Percentiles rank a stretch among this genome's conserved stretches.
Evolutionary conservation across 2,888 invertebrate genomes (phyloP).

Genomic region (Acanthosoma haemorrhoidale): DNA sequence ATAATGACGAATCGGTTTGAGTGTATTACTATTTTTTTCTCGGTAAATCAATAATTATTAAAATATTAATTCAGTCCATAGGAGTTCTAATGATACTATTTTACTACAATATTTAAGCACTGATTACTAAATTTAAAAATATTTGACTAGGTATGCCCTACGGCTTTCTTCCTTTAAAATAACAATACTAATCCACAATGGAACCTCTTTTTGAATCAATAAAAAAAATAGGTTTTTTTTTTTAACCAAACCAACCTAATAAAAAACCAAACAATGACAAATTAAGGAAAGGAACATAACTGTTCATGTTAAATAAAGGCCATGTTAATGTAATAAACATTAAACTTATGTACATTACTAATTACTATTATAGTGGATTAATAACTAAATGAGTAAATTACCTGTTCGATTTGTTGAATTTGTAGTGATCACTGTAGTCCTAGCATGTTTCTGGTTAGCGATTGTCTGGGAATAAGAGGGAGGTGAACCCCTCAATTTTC

Average conservation of each 20-base stretch:
- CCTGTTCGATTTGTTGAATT: slow-evolving; percentile 26
- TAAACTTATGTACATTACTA: neutral
- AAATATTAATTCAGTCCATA: too few relatives aligned
- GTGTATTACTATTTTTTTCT: too few relatives aligned
- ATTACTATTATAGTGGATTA: neutral
- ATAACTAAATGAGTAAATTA: neutral
- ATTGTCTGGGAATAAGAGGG: slow-evolving; percentile 39
- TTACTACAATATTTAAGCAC: too few relatives aligned
- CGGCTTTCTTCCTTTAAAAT: too few relatives aligned
- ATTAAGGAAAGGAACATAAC: neutral
- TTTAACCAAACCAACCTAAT: neutral
- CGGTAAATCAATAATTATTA: too few relatives aligned
- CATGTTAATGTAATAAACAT: neutral
- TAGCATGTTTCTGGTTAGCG: slow-evolving; percentile 34
- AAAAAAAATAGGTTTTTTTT: too few relatives aligned
- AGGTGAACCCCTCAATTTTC: slow-evolving; percentile 39
- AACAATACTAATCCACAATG: too few relatives aligned
- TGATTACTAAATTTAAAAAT: too few relatives aligned
- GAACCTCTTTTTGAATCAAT: too few relatives aligned
- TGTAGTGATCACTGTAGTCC: slow-evolving; percentile 37
- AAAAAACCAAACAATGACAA: neutral
- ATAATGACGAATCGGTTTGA: too few relatives aligned
- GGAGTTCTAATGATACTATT: too few relatives aligned
- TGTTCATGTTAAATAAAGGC: neutral
- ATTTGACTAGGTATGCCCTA: too few relatives aligned